Base-by-base conservation (phyloP, 1,140 invertebrate species). In the Macrosteles quadrilineatus region DNA sequence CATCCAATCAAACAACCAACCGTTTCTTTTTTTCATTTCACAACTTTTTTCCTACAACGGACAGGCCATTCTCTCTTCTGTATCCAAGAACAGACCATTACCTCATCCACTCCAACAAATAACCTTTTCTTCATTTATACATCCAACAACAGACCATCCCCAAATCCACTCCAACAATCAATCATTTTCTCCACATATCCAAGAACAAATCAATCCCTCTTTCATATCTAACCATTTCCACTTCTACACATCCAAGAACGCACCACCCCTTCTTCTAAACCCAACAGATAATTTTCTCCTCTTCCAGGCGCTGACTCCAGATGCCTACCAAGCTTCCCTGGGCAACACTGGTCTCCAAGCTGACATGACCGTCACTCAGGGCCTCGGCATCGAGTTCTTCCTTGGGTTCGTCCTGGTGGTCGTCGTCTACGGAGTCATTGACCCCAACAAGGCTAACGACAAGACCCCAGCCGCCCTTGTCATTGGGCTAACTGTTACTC, bases 371-470 rank as follows among this genome's bases (percentile, higher is more conserved):
- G 80, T 84, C 1, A 81, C 87, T 25, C 93, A 97, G 83, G 96
- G 90, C 1, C 85, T 97, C 74, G 92, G 91, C 27, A 86, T 97
- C 65, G 96, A 98, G 80, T 91, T 96, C 79, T 89, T 97, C 81
- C 87, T 97, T 43, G 95, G 94, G 17, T 91, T 98, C 76, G 85
- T 97, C 2, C 85, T 98, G 57, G 89, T 97, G 1, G 83, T 97
- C 29, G 91, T 93, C 0, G 91, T 97, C 4, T 96, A 92, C 78
- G 94, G 93, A 25, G 94, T 93, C 55, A 90, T 88, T 72, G 93
- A 96, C 77, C 82, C 82, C 36, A 85, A 89, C 73, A 84, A 89
- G 71, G 85, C 84, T 0, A 91, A 95, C 76, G 86, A 91, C 53
- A 91, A 91, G 73, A 88, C 89, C 25, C 90, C 92, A 0, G 93